Evolutionary conservation across 2,888 invertebrate genomes (phyloP), one percentile per base, ranked within the genome.

Genomic region (Polymixis flavicincta): DNA sequence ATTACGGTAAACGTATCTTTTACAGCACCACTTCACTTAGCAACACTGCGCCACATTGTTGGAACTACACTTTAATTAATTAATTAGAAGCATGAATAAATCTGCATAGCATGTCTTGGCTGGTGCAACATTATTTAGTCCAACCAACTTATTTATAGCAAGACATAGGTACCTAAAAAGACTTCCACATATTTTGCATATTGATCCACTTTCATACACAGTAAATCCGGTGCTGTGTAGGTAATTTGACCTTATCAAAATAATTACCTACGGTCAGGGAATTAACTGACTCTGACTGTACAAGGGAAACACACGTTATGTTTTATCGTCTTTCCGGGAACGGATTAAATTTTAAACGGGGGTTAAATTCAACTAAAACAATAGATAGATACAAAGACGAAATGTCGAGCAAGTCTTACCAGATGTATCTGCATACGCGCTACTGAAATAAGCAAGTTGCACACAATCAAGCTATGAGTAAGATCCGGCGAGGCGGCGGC

Each of bases 221-320:
- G 42, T 69, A 57, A 72, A 78, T 78, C 55, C 17, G 42, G 13
- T 32, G 37, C 52, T n/a, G 63, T 50, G 59, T 52, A 32, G 42
- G 13, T 45, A 45, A 70, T 71, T 76, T 78, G 67, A 69, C 85
- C 84, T 88, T 85, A 86, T 87, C 79, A 83, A 76, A 88, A 87
- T 85, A 73, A 82, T 79, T 76, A 81, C 81, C 80, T 85, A n/a
- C n/a, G n/a, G n/a, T n/a, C 85, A 84, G 79, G 85, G 83, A 89
- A 86, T 90, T 88, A 89, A 89, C 90, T 84, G 85, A 81, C 85
- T 89, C 87, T 89, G 86, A 82, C 86, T 85, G 83, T 78, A 78
- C 79, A 78, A 82, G 86, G 85, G 83, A 86, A 89, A 81, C 84
- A 84, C 74, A 74, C 83, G 69, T 80, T 68, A 76, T 71, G 60